Evolutionary conservation across 1,140 invertebrate genomes (phyloP).

Genomic region (Agrilus planipennis): DNA sequence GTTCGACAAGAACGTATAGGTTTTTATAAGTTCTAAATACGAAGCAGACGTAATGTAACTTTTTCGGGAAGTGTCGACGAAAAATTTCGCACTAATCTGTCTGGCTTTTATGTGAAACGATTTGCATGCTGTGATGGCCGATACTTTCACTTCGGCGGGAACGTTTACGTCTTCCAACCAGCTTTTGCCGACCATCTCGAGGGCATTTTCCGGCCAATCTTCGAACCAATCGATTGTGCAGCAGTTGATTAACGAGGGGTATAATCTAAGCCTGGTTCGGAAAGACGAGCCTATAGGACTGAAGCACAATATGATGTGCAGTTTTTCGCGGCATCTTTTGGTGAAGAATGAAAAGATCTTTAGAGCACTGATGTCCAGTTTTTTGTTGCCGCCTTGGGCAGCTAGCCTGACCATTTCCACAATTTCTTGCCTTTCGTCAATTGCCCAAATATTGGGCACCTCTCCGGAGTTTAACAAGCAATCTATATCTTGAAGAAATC

Average conservation of each 20-base stretch:
- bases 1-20: conserved; percentile 64
- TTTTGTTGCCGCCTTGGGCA: conserved; percentile 65
- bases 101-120: conserved; percentile 74
- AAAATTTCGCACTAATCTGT: conserved; percentile 50
- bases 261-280: conserved; percentile 65
- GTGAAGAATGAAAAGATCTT: conserved; percentile 75
- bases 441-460: conserved; percentile 76
- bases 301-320: conserved; percentile 83
- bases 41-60: conserved; percentile 86
- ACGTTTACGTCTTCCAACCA: conserved; percentile 70
- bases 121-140: conserved; percentile 69
- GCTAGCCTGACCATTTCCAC: conserved; percentile 62
- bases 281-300: conserved; percentile 82
- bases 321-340: conserved; percentile 69
- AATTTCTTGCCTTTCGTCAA: conserved; percentile 84
- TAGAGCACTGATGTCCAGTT: conserved; percentile 68
- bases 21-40: conserved; percentile 76
- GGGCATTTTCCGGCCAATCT: conserved; percentile 83
- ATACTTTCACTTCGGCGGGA: conserved; percentile 50
- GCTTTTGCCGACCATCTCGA: conserved; percentile 79
- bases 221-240: conserved; percentile 95
- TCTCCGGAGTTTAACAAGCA: conserved; percentile 75
- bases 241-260: conserved; percentile 85
- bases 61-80: conserved; percentile 50
- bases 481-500: conserved; percentile 80